Conservation (phyloP, 2,113 vertebrate genomes). For the Calypte anna region DNA sequence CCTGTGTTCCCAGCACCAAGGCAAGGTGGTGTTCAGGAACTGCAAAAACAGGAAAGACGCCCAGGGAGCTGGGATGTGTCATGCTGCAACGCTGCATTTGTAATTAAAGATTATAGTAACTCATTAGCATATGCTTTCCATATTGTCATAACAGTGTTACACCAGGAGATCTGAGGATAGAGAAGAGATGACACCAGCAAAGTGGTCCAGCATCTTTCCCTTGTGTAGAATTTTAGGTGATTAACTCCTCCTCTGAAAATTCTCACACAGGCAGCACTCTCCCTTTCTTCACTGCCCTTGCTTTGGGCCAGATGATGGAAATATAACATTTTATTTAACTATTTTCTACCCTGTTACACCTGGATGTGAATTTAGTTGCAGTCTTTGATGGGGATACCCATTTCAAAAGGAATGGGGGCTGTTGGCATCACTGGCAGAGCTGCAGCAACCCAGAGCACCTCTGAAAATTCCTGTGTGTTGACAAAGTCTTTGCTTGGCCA, state of each 20-base stretch:
- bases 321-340: not conserved
- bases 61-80: not conserved
- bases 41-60: not conserved
- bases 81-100: not conserved
- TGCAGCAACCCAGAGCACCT: not conserved
- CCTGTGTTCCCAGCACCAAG: not conserved
- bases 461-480: not conserved
- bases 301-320: not conserved
- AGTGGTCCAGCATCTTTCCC: not conserved
- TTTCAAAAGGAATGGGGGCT: not conserved
- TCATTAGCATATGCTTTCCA: not conserved
- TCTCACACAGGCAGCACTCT: not conserved
- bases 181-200: not conserved
- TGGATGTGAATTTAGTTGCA: not conserved
- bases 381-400: not conserved
- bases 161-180: not conserved
- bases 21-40: not conserved
- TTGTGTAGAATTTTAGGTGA: not conserved
- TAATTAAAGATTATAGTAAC: not conserved
- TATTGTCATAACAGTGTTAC: not conserved
- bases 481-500: slow-evolving; percentile 31
- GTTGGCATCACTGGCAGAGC: not conserved
- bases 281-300: not conserved
- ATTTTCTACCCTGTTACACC: not conserved
- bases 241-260: not conserved